Evolutionary conservation across 2,888 invertebrate species (phyloP), one percentile per base, ranked within the genome.

Genomic region (Himalopsyche tibetana): DNA sequence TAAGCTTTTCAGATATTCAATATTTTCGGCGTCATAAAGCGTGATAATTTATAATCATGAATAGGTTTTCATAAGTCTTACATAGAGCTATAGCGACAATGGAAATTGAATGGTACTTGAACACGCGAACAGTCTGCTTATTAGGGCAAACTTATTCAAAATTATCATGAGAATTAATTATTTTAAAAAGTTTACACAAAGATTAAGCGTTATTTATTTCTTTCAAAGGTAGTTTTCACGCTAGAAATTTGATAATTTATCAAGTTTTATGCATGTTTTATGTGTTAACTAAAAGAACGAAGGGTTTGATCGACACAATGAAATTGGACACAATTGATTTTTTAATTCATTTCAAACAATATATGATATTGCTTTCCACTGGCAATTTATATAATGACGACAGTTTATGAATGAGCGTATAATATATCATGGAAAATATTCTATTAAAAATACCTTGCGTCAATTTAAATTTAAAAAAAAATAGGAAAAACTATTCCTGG

Each of bases 11-110:
- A 74, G 36, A 36, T 36, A 38, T 36, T 74, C 74, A 36, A 74
- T 74, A 74, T 74, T 36, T 74, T 74, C 63, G n/a, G 8, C 63
- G 19, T 74, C 74, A 36, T 38, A 74, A 74, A 74, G 74, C 74
- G 74, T 74, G 74, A 74, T 74, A 36, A 74, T 74, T 74, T 74
- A 74, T 74, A 74, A 74, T 74, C 74, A 36, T 74, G 74, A 74
- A 74, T 74, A 38, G 74, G 74, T 36, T 74, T 74, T 74, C 74
- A 36, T 38, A 74, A 36, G 36, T 12, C 74, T 74, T 74, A 74
- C 38, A 74, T 74, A 36, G 36, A 36, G 74, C 15, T 36, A 74
- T 38, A 74, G 74, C 74, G 74, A 74, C 74, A 74, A 74, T 74
- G 36, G 74, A 74, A 36, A 2, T 36, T 36, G 74, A 74, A 74